phyloP scores from a whole-genome alignment of 2,888 invertebrate species.

The Listrodromus nycthemerus region DNA sequence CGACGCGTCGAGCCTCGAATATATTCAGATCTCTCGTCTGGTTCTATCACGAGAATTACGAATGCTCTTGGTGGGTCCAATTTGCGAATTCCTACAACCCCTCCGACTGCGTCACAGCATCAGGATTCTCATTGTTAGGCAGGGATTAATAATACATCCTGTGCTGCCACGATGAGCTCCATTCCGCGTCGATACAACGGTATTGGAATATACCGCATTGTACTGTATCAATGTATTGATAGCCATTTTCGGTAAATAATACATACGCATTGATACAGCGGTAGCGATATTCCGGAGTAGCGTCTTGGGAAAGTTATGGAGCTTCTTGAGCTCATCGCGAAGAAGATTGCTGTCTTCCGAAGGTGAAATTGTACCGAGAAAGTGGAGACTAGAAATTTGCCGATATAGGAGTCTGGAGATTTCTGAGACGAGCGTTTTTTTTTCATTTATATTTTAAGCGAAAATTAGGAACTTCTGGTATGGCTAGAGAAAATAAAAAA shows the following conservation, averaged over 20 bases:
- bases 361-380: conserved; percentile 2
- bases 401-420: neutral
- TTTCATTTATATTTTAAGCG: neutral
- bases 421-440: neutral
- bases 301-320: conserved; percentile 17
- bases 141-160: conserved; percentile 78
- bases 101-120: conserved; percentile 57
- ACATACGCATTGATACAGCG: conserved; percentile 15
- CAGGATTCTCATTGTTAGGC: conserved; percentile 74
- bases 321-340: conserved; percentile 6
- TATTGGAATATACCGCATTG: conserved; percentile 55
- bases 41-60: conserved; percentile 69
- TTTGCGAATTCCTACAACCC: conserved; percentile 74
- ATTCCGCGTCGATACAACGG: conserved; percentile 50
- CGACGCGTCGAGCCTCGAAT: conserved; percentile 55
- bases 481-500: neutral
- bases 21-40: conserved; percentile 46
- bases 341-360: conserved; percentile 37
- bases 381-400: neutral
- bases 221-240: conserved; percentile 20
- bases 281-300: conserved; percentile 12
- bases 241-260: conserved; percentile 52
- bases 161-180: conserved; percentile 55
- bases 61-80: conserved; percentile 73
- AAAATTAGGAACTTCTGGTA: neutral